A percentile compares a stretch with the other conserved stretches of the same genome.
These are phyloP conservation scores for Megalonaias nervosa DNA, from an alignment of 1,140 invertebrate genomes.

Conservation along the genomic window DNA sequence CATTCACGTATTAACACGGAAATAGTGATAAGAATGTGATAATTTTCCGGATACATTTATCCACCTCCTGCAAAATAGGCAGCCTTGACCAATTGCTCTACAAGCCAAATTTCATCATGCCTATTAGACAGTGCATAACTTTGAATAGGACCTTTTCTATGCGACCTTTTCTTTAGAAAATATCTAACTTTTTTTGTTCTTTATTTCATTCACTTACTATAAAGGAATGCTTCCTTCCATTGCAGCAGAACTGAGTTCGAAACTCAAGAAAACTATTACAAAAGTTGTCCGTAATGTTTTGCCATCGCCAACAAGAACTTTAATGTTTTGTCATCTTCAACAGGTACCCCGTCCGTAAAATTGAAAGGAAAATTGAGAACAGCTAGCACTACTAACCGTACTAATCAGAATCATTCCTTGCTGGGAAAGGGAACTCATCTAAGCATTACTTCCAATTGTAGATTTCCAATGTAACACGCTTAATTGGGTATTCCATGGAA, in stretches of 20 bases:
- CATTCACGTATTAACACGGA: background rate
- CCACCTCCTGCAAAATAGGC: background rate
- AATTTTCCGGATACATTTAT: background rate
- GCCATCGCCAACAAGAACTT: no score
- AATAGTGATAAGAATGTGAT: slow-evolving; percentile 5
- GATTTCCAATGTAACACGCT: no score
- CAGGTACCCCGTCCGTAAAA: no score
- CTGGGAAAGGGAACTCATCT: no score
- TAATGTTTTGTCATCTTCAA: no score
- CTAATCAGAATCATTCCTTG: no score
- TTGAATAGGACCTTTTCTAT: background rate
- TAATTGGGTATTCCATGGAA: no score
- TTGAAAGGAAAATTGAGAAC: no score
- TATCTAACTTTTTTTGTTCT: background rate
- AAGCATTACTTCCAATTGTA: no score
- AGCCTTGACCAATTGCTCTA: background rate
- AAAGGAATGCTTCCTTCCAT: slow-evolving; percentile 1
- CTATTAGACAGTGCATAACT: slow-evolving; percentile 4
- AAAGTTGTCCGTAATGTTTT: no score
- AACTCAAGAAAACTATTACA: background rate
- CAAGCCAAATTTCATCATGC: slow-evolving; percentile 8
- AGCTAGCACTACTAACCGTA: no score
- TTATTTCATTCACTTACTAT: background rate
- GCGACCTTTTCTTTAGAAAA: background rate
- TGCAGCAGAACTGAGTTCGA: background rate